These are phyloP conservation scores for Chondrilla cf. caribensis DNA, from an alignment of 37 sponge, comb jelly and placozoan species.

Conservation along the genomic window DNA sequence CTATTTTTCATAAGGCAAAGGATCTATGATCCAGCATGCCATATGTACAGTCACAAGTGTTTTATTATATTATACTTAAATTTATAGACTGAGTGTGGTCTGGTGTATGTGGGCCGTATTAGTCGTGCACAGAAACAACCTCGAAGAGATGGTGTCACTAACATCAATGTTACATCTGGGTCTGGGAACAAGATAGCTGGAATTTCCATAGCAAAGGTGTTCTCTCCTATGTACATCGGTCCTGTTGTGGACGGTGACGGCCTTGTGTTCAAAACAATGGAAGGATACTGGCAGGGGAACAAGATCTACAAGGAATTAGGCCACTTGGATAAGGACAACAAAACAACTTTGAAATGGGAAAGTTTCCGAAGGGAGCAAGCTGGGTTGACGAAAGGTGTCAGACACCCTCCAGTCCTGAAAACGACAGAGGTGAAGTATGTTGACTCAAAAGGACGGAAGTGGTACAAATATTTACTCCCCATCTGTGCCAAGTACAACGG, in stretches of 20 bases:
- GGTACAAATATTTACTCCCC: not conserved
- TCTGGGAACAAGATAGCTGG: not conserved
- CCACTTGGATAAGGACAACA: not conserved
- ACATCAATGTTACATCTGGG: slow-evolving; percentile 10
- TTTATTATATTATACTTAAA: too few relatives aligned
- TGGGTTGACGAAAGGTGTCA: not conserved
- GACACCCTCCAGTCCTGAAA: not conserved
- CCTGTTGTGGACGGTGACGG: slow-evolving; percentile 52
- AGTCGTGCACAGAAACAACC: not conserved
- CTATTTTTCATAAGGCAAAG: too few relatives aligned
- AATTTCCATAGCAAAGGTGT: not conserved
- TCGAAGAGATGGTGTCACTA: not conserved
- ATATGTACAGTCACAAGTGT: too few relatives aligned
- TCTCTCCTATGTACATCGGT: not conserved
- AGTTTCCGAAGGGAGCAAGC: not conserved
- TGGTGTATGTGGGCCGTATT: not conserved
- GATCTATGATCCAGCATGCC: too few relatives aligned
- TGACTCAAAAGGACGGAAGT: not conserved
- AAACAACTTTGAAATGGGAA: not conserved
- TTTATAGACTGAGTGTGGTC: too few relatives aligned
- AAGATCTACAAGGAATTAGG: not conserved
- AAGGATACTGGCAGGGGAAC: slow-evolving; percentile 6
- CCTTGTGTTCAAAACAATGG: not conserved
- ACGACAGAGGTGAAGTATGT: not conserved
- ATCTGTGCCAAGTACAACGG: slow-evolving; percentile 1